Conservation (phyloP, 2,797 vertebrate genomes). For the Peromyscus eremicus region DNA sequence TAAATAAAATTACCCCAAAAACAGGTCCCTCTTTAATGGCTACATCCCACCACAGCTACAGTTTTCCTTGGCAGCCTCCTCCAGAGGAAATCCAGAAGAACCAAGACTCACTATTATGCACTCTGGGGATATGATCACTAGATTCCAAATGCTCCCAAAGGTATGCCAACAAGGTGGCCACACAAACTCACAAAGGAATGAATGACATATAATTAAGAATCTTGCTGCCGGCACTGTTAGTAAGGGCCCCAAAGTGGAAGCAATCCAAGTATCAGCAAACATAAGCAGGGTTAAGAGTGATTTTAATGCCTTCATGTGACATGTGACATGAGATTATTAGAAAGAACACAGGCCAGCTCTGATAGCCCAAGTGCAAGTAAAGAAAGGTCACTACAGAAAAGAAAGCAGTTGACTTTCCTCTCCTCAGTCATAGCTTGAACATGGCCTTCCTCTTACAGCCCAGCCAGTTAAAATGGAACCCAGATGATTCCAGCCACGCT, state of each 20-base stretch:
- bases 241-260: conserved; percentile 51
- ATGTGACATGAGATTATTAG: background rate
- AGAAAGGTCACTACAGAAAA: background rate
- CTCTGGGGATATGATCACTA: background rate
- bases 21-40: conserved; percentile 42
- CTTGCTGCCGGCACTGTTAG: conserved; percentile 35
- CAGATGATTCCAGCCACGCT: background rate
- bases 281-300: conserved; percentile 43
- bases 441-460: background rate
- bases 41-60: background rate
- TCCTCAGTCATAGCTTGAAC: background rate
- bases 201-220: conserved; percentile 22
- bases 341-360: conserved; percentile 21
- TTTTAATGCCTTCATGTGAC: background rate
- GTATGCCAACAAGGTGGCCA: conserved; percentile 44
- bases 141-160: conserved; percentile 39
- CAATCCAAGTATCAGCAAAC: background rate
- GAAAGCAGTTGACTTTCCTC: background rate
- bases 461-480: background rate
- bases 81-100: conserved; percentile 33
- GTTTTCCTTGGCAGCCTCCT: conserved; percentile 51
- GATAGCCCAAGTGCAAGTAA: background rate
- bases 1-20: background rate
- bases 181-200: conserved; percentile 32
- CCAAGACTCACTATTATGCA: background rate